A percentile compares a stretch with the other conserved stretches of the same genome.
Conservation (phyloP, 2,113 vertebrate genomes). For the Alectura lathami region DNA sequence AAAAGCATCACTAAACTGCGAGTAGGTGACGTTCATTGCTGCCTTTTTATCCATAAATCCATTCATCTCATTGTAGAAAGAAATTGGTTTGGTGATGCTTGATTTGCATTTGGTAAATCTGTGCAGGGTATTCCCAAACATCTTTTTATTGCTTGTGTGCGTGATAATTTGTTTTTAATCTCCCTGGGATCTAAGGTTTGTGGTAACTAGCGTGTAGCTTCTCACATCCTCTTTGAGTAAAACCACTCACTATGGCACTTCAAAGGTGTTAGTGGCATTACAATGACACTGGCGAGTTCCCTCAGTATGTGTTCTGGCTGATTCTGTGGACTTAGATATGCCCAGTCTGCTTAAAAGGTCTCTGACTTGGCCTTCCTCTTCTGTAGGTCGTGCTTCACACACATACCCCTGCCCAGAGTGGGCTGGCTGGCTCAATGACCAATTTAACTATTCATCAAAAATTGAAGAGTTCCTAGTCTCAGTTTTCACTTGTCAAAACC, state of each 20-base stretch:
- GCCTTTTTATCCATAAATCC: neutral
- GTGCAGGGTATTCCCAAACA: neutral
- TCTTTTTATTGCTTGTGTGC: neutral
- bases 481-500: neutral
- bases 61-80: neutral
- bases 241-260: neutral
- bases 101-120: constrained; percentile 4
- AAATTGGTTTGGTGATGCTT: neutral
- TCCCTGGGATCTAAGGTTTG: neutral
- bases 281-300: neutral
- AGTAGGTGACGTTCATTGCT: neutral
- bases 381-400: neutral
- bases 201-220: neutral
- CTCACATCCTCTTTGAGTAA: neutral
- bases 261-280: neutral
- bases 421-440: neutral
- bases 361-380: neutral
- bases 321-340: neutral
- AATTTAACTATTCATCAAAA: neutral
- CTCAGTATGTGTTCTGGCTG: neutral
- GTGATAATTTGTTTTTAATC: constrained; percentile 8
- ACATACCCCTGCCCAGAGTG: neutral
- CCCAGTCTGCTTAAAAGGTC: neutral
- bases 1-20: neutral
- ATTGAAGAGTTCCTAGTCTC: neutral